A percentile compares a stretch with the other conserved stretches of the same genome.
Conservation (phyloP, 2,888 invertebrate genomes). For the Heliconius aoede region DNA sequence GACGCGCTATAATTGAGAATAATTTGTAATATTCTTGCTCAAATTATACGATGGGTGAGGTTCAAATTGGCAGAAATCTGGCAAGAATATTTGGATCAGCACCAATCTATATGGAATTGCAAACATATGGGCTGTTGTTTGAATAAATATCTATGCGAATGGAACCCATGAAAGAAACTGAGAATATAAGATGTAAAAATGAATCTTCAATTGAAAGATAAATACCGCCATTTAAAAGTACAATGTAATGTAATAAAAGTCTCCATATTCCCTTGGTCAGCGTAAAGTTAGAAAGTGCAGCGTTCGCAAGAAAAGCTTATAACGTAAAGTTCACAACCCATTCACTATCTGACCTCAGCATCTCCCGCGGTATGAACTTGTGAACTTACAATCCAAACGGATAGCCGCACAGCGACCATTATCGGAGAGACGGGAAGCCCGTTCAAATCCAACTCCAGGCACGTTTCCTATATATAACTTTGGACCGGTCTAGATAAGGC, state of each 20-base stretch:
- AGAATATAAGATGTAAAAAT: neutral
- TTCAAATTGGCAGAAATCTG: neutral
- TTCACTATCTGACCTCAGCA: conserved; percentile 35
- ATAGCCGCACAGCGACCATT: conserved; percentile 46
- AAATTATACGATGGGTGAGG: neutral
- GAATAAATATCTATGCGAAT: neutral
- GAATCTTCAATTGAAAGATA: neutral
- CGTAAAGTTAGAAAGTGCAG: conserved; percentile 13
- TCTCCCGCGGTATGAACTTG: conserved; percentile 33
- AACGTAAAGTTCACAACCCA: conserved; percentile 18
- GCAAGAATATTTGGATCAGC: neutral
- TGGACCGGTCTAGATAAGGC: conserved; percentile 44
- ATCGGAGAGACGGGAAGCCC: conserved; percentile 41
- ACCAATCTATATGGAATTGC: neutral
- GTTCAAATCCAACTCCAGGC: conserved; percentile 47
- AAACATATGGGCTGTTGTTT: neutral
- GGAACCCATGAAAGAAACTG: neutral
- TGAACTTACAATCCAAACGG: conserved; percentile 40
- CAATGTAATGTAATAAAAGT: neutral
- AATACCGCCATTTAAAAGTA: neutral
- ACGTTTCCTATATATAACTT: conserved; percentile 49
- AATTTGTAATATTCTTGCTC: too few relatives aligned
- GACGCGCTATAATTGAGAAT: neutral
- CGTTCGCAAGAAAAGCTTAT: conserved; percentile 28
- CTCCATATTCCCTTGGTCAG: conserved; percentile 9